Base-by-base conservation (phyloP, 2,113 vertebrate genomes). In the Prunella himalayana region DNA sequence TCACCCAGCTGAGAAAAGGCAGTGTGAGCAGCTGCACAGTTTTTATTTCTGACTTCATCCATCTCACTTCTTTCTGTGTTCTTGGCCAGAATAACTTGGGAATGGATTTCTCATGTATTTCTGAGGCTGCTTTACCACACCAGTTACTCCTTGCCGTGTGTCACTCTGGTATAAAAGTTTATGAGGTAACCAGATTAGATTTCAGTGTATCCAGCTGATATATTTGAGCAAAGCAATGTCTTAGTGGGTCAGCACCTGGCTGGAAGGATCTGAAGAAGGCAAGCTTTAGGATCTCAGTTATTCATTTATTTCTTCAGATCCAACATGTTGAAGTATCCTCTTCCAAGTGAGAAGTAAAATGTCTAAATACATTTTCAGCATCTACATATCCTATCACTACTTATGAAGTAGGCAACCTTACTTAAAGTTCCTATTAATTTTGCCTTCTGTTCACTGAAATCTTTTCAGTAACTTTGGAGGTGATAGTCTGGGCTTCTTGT, bases 11-110 rank as follows among this genome's bases (percentile, higher is more conserved):
- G 47, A 42, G 42, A n/a, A 91, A 42, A 64, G 49, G 22, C 50
- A 80, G 16, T 0, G 0, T 37, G 68, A 77, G 54, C 49, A 72
- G 13, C 41, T 53, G 41, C 37, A 51, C 51, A 24, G 18, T 60
- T 91, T 50, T 82, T 54, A 13, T 30, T 68, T 82, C 47, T 56
- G 56, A 30, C 66, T 51, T 39, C 17, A 33, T 56, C 63, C 49
- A 56, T 23, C 33, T 45, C 61, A 22, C 16, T 8, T 79, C 15
- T 22, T 41, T 10, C 0, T 33, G 8, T 0, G 0, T 39, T 68
- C 66, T 64, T 76, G 66, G 35, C 23, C 35, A 49, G 53, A 71
- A n/a, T 71, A 44, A 54, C 11, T n/a, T 51, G 57, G 51, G 39
- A 84, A 45, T 22, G 33, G 20, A 18, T 79, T 93, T 87, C 39